Conservation (phyloP, 2,888 invertebrate genomes). For the Orgyia antiqua region DNA sequence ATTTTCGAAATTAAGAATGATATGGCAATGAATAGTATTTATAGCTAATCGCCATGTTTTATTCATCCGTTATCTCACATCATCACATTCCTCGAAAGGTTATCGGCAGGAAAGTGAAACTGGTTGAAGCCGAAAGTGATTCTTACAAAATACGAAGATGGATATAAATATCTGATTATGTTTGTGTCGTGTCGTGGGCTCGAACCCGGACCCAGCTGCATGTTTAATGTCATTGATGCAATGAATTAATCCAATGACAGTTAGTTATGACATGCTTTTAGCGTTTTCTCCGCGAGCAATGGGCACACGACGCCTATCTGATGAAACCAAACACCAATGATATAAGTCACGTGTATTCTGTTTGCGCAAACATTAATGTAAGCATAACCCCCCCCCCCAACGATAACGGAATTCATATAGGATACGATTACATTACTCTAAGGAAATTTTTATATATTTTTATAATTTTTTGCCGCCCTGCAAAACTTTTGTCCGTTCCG, state of each 20-base stretch:
- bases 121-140: conserved; percentile 57
- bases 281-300: conserved; percentile 32
- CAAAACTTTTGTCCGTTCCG: too few relatives aligned
- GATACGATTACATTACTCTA: too few relatives aligned
- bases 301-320: conserved; percentile 15
- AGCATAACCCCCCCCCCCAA: too few relatives aligned
- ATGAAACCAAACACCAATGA: conserved; percentile 32
- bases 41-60: conserved; percentile 38
- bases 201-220: conserved; percentile 37
- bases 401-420: too few relatives aligned
- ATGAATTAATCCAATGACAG: conserved; percentile 52
- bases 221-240: conserved; percentile 46
- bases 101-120: conserved; percentile 71
- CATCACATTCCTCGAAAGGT: conserved; percentile 61
- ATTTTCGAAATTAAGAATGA: conserved; percentile 1
- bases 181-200: conserved; percentile 23
- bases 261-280: conserved; percentile 45
- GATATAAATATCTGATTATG: conserved; percentile 49
- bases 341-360: conserved; percentile 35
- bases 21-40: conserved; percentile 9
- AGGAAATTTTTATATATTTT: too few relatives aligned
- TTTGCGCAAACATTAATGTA: conserved; percentile 47
- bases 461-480: too few relatives aligned
- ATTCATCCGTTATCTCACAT: conserved; percentile 57
- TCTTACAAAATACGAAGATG: conserved; percentile 52